These are phyloP conservation scores for Xestia sexstrigata DNA, from an alignment of 2,888 invertebrate genomes.

Conservation along the genomic window DNA sequence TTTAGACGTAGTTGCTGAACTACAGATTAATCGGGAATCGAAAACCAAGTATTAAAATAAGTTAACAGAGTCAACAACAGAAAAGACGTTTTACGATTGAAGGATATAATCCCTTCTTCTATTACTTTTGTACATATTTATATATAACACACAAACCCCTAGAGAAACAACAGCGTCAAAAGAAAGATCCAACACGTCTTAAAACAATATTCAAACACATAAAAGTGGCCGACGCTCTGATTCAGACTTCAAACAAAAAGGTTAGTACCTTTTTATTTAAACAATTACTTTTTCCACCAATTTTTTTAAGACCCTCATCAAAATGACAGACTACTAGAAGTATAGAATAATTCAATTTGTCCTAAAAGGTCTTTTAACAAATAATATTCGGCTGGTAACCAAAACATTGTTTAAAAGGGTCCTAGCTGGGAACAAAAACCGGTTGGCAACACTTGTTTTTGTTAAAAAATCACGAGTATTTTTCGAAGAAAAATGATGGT, in stretches of 20 bases:
- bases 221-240: background rate
- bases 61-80: background rate
- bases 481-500: background rate
- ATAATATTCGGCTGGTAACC: constrained; percentile 25
- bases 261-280: no score
- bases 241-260: constrained; percentile 10
- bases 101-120: background rate
- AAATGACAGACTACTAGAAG: constrained; percentile 14
- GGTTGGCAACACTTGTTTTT: background rate
- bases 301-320: constrained; percentile 22
- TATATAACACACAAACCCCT: background rate
- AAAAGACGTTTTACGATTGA: background rate
- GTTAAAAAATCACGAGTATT: background rate
- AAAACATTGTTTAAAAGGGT: constrained; percentile 1
- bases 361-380: constrained; percentile 16
- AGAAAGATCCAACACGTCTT: background rate
- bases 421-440: background rate
- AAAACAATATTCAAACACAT: constrained; percentile 12
- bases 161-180: background rate
- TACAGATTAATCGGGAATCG: background rate
- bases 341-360: constrained; percentile 37
- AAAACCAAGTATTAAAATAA: background rate
- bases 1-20: background rate
- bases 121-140: background rate
- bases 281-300: constrained; percentile 21